Evolutionary conservation across 1,140 invertebrate genomes (phyloP).

Genomic region (Anoplophora glabripennis): DNA sequence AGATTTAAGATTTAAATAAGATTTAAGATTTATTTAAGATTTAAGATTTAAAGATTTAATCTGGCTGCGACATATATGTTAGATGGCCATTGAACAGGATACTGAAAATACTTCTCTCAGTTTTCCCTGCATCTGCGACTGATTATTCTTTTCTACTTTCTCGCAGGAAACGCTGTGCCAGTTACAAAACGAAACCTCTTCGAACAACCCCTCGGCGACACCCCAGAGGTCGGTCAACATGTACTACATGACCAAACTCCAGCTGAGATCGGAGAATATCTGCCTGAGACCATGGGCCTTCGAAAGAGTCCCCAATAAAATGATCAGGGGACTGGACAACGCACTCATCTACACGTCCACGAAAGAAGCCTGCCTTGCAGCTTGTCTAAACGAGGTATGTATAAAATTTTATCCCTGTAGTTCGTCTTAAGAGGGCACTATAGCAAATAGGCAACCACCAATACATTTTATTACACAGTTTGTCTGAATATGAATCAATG

Average conservation of each 20-base stretch:
- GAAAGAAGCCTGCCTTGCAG: slow-evolving; percentile 88
- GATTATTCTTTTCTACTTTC: slow-evolving; percentile 54
- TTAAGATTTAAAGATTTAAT: too few species aligned
- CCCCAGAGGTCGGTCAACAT: slow-evolving; percentile 83
- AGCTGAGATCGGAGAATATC: slow-evolving; percentile 86
- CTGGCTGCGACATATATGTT: too few species aligned
- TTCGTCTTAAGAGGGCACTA: too few species aligned
- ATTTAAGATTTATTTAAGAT: too few species aligned
- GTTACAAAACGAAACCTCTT: slow-evolving; percentile 77
- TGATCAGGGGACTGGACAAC: slow-evolving; percentile 85
- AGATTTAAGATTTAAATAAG: too few species aligned
- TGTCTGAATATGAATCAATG: too few species aligned
- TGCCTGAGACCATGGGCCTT: slow-evolving; percentile 90
- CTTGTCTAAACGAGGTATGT: slow-evolving; percentile 84
- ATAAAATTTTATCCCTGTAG: not conserved
- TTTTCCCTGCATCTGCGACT: slow-evolving; percentile 53
- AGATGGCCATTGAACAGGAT: too few species aligned
- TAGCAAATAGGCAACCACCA: too few species aligned
- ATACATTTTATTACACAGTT: too few species aligned
- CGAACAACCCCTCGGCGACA: slow-evolving; percentile 78
- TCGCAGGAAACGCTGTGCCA: slow-evolving; percentile 81
- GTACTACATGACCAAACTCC: slow-evolving; percentile 94
- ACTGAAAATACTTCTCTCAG: too few species aligned
- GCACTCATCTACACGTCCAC: slow-evolving; percentile 89
- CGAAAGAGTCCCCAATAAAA: slow-evolving; percentile 88